A percentile compares a stretch with the other conserved stretches of the same genome.
phyloP scores from a whole-genome alignment of 2,888 invertebrate species.

The Cryptus viduatorius region DNA sequence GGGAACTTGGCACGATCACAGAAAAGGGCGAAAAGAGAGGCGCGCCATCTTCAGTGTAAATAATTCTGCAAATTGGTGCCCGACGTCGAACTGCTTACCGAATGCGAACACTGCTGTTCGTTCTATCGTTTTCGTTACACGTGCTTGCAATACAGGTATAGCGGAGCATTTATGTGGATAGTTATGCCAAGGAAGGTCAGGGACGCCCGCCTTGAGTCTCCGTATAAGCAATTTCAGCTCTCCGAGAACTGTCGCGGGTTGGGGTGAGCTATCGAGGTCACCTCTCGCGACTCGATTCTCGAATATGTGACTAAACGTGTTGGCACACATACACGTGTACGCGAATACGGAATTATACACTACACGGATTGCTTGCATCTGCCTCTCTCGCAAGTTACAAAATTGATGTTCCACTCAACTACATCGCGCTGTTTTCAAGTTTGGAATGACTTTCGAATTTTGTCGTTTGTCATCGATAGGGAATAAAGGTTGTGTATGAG shows the following conservation, averaged over 20 bases:
- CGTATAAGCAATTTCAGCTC: slow-evolving; percentile 51
- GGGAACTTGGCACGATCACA: neutral
- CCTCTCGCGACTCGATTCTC: slow-evolving; percentile 26
- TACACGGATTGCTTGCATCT: neutral
- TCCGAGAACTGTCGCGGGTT: slow-evolving; percentile 27
- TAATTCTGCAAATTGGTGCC: slow-evolving; percentile 6
- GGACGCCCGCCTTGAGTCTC: slow-evolving; percentile 50
- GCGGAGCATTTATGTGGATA: neutral
- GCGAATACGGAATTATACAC: neutral
- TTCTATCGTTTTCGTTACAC: slow-evolving; percentile 6
- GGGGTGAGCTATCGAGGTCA: slow-evolving; percentile 43
- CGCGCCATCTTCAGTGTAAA: neutral
- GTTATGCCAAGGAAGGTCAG: slow-evolving; percentile 54
- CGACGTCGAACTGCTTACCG: neutral
- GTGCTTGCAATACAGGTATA: neutral
- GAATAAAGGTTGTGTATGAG: too few relatives aligned
- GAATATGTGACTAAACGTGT: neutral
- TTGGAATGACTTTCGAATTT: neutral
- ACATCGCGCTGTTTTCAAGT: neutral
- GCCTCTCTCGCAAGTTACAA: neutral
- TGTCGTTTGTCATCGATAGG: neutral
- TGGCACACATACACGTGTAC: neutral
- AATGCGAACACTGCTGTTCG: neutral
- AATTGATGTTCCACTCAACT: neutral
- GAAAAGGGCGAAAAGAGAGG: neutral